A percentile compares a stretch with the other conserved stretches of the same genome.
These are phyloP conservation scores for Macrotrachela quadricornifera DNA, from an alignment of 1,140 invertebrate genomes.

Conservation along the genomic window DNA sequence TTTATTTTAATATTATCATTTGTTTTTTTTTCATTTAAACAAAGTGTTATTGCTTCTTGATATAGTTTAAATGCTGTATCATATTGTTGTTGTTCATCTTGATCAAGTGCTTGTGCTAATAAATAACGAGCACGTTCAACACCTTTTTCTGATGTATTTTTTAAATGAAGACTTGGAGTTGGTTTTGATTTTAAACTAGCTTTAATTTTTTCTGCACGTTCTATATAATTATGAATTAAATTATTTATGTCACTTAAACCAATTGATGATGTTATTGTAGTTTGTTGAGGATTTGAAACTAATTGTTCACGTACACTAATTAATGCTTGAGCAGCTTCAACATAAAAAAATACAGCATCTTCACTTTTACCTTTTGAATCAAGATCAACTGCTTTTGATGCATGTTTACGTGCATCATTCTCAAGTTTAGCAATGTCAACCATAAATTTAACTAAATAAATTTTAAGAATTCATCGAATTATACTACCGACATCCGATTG, in stretches of 20 bases:
- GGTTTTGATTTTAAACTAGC: background rate
- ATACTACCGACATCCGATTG: too few relatives aligned
- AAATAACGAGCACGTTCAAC: constrained; percentile 57
- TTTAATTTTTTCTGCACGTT: constrained; percentile 2
- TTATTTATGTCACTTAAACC: background rate
- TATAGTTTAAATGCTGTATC: constrained; percentile 54
- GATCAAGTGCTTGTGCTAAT: constrained; percentile 59
- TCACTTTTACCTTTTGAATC: background rate
- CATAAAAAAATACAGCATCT: constrained; percentile 4
- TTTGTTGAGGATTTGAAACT: background rate
- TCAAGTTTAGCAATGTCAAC: too few relatives aligned
- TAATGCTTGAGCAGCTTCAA: constrained; percentile 2
- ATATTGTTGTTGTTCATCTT: constrained; percentile 70
- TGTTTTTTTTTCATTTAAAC: background rate
- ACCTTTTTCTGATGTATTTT: constrained; percentile 9
- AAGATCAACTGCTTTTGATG: constrained; percentile 3
- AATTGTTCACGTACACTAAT: background rate
- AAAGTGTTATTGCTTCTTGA: constrained; percentile 30
- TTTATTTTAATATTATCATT: background rate
- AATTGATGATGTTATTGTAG: background rate
- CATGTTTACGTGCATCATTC: background rate
- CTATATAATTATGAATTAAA: constrained; percentile 6
- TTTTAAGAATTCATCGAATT: too few relatives aligned
- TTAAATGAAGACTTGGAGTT: background rate
- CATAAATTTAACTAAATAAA: too few relatives aligned